Conservation (phyloP, 2,797 vertebrate species). For the Phoebastria nigripes region DNA sequence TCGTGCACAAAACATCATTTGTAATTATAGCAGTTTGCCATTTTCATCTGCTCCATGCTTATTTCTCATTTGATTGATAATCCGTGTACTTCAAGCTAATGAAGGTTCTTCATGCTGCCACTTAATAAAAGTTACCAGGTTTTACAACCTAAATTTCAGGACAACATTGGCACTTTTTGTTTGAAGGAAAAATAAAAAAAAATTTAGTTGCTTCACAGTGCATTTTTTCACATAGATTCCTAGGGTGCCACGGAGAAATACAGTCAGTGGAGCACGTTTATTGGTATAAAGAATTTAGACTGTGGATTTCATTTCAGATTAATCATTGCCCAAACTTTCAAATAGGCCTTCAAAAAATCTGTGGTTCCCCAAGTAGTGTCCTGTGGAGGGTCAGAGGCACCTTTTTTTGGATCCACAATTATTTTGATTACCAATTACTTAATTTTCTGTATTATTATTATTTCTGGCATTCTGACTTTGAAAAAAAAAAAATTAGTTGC, state of each 20-base stretch:
- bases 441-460: background rate
- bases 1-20: slow-evolving; percentile 28
- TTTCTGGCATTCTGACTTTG: background rate
- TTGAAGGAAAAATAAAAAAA: background rate
- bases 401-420: background rate
- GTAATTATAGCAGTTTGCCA: slow-evolving; percentile 32
- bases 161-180: background rate
- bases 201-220: background rate
- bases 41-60: slow-evolving; percentile 17
- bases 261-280: rapidly evolving
- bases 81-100: background rate
- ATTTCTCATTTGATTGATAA: slow-evolving; percentile 48
- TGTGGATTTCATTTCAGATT: background rate
- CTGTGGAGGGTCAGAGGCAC: background rate
- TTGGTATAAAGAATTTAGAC: background rate
- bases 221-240: background rate
- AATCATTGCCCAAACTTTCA: background rate
- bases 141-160: background rate
- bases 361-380: background rate
- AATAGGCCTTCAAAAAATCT: background rate
- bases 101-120: background rate
- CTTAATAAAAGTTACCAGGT: background rate
- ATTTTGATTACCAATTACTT: background rate
- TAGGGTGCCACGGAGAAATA: rapidly evolving
- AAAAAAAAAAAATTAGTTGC: background rate